These are phyloP conservation scores for Scaptodrosophila latifasciaeformis DNA, from an alignment of 2,888 invertebrate genomes.

Conservation along the genomic window DNA sequence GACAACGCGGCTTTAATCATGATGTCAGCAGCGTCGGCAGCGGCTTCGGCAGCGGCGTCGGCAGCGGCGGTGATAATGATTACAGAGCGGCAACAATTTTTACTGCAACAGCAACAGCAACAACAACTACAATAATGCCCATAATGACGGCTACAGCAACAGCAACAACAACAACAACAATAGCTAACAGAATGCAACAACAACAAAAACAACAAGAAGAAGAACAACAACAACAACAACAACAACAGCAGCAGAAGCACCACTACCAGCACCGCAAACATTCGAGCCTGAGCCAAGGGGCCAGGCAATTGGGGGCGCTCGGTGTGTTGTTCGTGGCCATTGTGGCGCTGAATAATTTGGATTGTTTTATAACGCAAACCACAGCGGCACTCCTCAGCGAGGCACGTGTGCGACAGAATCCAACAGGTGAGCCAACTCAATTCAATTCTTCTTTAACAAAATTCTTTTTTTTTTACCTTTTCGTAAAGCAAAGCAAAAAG, in stretches of 20 bases:
- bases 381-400: conserved; percentile 52
- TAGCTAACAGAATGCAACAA: neutral
- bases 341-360: conserved; percentile 67
- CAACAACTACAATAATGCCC: conserved; percentile 3
- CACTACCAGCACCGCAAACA: conserved; percentile 19
- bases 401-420: conserved; percentile 64
- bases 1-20: conserved; percentile 12
- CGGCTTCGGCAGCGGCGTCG: conserved; percentile 9
- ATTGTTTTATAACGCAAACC: conserved; percentile 54
- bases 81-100: conserved; percentile 9
- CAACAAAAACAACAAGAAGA: conserved; percentile 6
- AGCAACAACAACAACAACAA: conserved; percentile 5
- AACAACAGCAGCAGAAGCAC: conserved; percentile 13
- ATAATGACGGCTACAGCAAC: conserved; percentile 1
- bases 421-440: conserved; percentile 69
- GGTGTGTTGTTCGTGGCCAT: conserved; percentile 55
- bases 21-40: conserved; percentile 5
- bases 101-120: conserved; percentile 1
- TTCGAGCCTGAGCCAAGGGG: conserved; percentile 32
- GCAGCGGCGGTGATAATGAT: conserved; percentile 18
- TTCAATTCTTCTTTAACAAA: too few species aligned
- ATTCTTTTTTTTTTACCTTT: too few species aligned
- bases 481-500: conserved; percentile 27
- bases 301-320: conserved; percentile 57
- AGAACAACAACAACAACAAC: too few species aligned